Evolutionary conservation across 2,113 vertebrate genomes (phyloP).

Genomic region (Edolisoma coerulescens): DNA sequence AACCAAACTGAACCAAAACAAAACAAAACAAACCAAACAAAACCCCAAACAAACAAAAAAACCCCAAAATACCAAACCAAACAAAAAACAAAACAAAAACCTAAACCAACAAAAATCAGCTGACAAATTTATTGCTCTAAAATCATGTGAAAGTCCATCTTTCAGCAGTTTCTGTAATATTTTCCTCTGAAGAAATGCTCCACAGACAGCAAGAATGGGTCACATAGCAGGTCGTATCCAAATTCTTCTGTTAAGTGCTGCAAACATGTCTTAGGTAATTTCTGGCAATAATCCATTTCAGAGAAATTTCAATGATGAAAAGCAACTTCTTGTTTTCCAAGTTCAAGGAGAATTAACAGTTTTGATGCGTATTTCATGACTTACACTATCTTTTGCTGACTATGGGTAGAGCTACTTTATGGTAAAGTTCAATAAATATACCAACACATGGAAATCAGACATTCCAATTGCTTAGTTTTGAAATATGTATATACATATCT

Average conservation of each 20-base stretch:
- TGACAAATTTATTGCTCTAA: neutral
- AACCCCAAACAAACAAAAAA: neutral
- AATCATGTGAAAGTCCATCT: neutral
- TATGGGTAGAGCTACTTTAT: neutral
- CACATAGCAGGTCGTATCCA: neutral
- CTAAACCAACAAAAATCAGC: neutral
- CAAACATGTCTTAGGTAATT: neutral
- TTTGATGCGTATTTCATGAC: neutral
- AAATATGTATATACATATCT: neutral
- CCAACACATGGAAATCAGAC: neutral
- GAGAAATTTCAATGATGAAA: neutral
- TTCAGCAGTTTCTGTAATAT: neutral
- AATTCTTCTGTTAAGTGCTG: neutral
- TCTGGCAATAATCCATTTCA: neutral
- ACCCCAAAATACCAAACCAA: neutral
- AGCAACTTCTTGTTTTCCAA: neutral
- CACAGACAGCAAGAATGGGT: neutral
- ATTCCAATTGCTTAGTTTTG: neutral
- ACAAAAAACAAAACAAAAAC: neutral
- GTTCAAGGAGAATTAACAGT: neutral
- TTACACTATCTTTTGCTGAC: neutral
- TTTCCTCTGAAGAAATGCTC: neutral
- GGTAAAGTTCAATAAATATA: neutral
- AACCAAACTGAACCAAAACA: neutral
- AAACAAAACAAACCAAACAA: too few relatives aligned